Evolutionary conservation across 2,113 vertebrate species (phyloP).

Genomic region (Sardina pilchardus): DNA sequence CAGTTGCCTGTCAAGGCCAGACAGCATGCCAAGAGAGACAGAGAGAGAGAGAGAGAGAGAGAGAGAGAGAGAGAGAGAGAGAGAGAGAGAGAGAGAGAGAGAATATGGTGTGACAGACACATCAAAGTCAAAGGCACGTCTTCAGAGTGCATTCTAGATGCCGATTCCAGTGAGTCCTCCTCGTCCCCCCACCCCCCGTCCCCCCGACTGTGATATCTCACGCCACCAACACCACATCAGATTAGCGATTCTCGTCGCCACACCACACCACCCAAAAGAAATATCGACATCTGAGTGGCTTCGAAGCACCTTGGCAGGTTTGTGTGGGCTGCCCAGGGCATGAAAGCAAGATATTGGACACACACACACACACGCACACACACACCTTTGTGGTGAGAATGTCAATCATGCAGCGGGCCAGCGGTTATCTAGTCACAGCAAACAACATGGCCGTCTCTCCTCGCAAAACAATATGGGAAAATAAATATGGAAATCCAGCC

Average conservation of each 20-base stretch:
- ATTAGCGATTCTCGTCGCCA: slow-evolving; percentile 1
- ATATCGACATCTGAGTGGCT: not conserved
- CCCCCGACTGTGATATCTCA: not conserved
- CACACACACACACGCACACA: not conserved
- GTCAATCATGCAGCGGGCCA: not conserved
- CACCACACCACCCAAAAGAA: not conserved
- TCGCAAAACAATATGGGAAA: not conserved
- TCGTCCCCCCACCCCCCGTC: too few species aligned
- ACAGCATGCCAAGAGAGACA: not conserved
- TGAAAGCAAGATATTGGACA: not conserved
- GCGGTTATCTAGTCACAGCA: not conserved
- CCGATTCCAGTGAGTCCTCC: not conserved
- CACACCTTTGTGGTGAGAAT: not conserved
- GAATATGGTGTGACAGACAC: not conserved
- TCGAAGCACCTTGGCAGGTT: not conserved
- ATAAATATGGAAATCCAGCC: not conserved
- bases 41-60: not conserved
- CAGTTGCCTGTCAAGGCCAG: not conserved
- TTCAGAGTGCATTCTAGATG: not conserved
- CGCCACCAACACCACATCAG: not conserved
- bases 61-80: not conserved
- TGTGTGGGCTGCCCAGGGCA: not conserved
- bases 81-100: not conserved
- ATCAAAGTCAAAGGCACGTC: slow-evolving; percentile 1
- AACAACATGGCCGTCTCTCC: not conserved